Percentiles rank a stretch among this genome's conserved stretches.
These are phyloP conservation scores for Baccha elongata DNA, from an alignment of 2,888 invertebrate species.

Conservation along the genomic window DNA sequence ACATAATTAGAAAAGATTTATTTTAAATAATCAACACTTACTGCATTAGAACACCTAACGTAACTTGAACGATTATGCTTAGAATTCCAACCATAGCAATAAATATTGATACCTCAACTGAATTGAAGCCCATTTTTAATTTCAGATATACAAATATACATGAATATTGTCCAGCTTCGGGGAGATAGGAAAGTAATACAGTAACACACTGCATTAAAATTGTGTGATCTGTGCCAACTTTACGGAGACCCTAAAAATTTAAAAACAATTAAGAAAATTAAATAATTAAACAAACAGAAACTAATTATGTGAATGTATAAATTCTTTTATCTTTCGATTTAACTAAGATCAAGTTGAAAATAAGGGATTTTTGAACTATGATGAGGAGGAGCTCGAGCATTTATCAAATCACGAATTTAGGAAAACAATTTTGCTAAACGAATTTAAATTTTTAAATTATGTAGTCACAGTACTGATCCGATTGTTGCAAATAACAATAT, in stretches of 20 bases:
- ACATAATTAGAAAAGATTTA: not conserved
- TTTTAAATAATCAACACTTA: constrained; percentile 75
- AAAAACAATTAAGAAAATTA: constrained; percentile 17
- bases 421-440: no score
- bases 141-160: constrained; percentile 99
- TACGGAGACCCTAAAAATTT: constrained; percentile 86
- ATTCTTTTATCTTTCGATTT: no score
- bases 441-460: no score
- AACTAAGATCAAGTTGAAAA: no score
- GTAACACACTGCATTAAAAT: constrained; percentile 98
- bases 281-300: no score
- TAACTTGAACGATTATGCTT: constrained; percentile 97
- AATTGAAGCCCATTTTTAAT: constrained; percentile 97
- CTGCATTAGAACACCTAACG: constrained; percentile 91
- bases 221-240: constrained; percentile 97
- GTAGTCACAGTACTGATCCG: no score
- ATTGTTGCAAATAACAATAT: no score
- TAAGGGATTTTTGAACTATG: no score
- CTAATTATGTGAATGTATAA: no score
- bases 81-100: constrained; percentile 98
- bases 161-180: constrained; percentile 99
- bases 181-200: constrained; percentile 98
- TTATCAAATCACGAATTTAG: no score
- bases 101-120: constrained; percentile 97
- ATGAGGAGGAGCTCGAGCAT: no score